Base-by-base conservation (phyloP, 2,888 invertebrate species). In the Lordiphosa fenestrarum region DNA sequence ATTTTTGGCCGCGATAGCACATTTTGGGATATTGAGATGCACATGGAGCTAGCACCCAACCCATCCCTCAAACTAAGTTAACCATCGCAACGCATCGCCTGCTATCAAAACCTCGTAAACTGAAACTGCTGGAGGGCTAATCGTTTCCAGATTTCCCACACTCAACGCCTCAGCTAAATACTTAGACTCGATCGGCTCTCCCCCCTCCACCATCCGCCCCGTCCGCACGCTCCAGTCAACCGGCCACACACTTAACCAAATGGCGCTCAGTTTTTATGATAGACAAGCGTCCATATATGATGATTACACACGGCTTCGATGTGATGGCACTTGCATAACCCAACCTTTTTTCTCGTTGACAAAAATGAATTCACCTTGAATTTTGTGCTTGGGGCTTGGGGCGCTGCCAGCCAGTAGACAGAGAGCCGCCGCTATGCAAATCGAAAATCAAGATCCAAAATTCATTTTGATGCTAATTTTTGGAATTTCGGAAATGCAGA, bases 401-500 rank as follows among this genome's bases (percentile, higher is more conserved):
- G 6, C 51, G 42, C 44, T 37, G 61, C 19, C 40, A 19, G n/a
- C 4, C 6, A 21, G 21, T 4, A 38, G 25, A 64, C 65, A 63
- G 65, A 64, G 57, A 78, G 62, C 52, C 56, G 53, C 55, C 62
- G 62, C 53, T 9, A 9, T 9, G 30, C 30, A 25, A 25, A 25
- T 25, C 7, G 0, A 9, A 30, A 30, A 30, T 30, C 30, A 30
- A 30, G 30, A 30, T 30, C 30, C 30, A 30, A 30, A 30, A 30
- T 30, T 30, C 30, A 82, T 76, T 82, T 74, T 76, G 61, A 76
- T 76, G 75, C 78, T 78, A 76, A 76, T 78, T 68, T 73, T 71
- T 70, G 80, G 75, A 76, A 77, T 77, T 81, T 77, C 63, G 73
- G 78, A 84, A 84, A 81, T 80, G 77, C 73, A 69, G 48, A 50